Conservation (phyloP, 1,140 invertebrate genomes). For the Oppia nitens region DNA sequence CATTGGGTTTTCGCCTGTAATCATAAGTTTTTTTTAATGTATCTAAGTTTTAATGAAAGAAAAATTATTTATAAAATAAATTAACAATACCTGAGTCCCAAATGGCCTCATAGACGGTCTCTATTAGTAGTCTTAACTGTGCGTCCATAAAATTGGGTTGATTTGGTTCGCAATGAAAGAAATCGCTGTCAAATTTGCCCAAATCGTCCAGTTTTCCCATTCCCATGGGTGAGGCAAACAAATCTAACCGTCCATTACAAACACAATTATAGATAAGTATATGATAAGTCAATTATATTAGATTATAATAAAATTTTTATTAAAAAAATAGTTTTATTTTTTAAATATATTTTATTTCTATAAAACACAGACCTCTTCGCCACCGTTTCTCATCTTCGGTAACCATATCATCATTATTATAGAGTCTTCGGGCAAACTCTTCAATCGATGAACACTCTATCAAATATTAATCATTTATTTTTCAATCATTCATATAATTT, state of each 20-base stretch:
- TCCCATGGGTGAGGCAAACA: conserved; percentile 61
- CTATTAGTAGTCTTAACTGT: conserved; percentile 68
- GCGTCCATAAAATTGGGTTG: conserved; percentile 90
- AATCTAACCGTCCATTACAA: conserved; percentile 26
- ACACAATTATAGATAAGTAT: not conserved
- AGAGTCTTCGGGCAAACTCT: conserved; percentile 11
- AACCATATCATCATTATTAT: conserved; percentile 50
- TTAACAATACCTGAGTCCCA: conserved; percentile 56
- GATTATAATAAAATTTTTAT: too few species aligned
- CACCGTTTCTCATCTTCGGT: conserved; percentile 69
- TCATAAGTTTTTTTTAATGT: too few species aligned
- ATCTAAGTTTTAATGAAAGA: too few species aligned
- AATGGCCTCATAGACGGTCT: conserved; percentile 82
- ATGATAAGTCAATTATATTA: too few species aligned
- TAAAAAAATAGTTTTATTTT: too few species aligned
- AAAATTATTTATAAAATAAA: too few species aligned
- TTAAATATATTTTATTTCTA: too few species aligned
- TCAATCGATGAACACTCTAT: conserved; percentile 5
- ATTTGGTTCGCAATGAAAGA: conserved; percentile 76
- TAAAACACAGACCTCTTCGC: conserved; percentile 25
- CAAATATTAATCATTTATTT: too few species aligned
- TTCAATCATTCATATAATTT: too few species aligned
- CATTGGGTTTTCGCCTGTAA: conserved; percentile 23
- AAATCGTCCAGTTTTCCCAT: conserved; percentile 80
- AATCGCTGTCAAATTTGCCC: conserved; percentile 68